These are phyloP conservation scores for Hypotaenidia okinawae DNA, from an alignment of 2,797 vertebrate species.

Conservation along the genomic window DNA sequence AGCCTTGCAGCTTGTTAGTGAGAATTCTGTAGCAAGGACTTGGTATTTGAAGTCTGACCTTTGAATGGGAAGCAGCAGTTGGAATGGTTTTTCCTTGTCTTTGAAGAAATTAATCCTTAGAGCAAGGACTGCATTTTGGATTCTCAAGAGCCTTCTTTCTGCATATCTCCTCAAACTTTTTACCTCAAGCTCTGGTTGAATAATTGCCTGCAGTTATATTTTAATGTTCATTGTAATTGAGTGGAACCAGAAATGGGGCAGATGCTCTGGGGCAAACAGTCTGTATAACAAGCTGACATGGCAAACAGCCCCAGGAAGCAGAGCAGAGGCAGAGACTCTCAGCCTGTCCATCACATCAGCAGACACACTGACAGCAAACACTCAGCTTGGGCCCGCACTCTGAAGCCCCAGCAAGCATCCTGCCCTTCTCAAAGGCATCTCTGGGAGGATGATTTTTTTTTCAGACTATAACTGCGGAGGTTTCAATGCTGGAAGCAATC, in stretches of 20 bases:
- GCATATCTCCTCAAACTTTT: not conserved
- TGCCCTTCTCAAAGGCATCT: not conserved
- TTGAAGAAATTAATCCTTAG: constrained; percentile 12
- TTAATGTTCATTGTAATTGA: rapidly evolving
- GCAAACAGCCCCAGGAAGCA: not conserved
- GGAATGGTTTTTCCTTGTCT: not conserved
- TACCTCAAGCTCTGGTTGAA: rapidly evolving
- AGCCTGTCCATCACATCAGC: not conserved
- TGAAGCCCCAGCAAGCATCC: not conserved
- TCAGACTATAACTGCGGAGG: not conserved
- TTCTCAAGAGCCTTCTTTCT: not conserved
- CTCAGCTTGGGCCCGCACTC: not conserved
- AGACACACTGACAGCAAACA: not conserved
- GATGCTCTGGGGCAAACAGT: not conserved
- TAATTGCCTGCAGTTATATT: not conserved
- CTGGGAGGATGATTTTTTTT: not conserved
- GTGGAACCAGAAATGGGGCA: not conserved
- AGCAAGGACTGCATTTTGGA: not conserved
- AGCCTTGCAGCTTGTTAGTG: constrained; percentile 19
- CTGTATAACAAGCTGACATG: rapidly evolving
- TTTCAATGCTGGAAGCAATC: not conserved
- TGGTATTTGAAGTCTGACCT: constrained; percentile 57
- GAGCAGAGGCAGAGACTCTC: not conserved
- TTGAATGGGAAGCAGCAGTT: constrained; percentile 24
- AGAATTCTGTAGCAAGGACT: not conserved